Base-by-base conservation (phyloP, 2,113 vertebrate species). In the Clarias macrocephalus region DNA sequence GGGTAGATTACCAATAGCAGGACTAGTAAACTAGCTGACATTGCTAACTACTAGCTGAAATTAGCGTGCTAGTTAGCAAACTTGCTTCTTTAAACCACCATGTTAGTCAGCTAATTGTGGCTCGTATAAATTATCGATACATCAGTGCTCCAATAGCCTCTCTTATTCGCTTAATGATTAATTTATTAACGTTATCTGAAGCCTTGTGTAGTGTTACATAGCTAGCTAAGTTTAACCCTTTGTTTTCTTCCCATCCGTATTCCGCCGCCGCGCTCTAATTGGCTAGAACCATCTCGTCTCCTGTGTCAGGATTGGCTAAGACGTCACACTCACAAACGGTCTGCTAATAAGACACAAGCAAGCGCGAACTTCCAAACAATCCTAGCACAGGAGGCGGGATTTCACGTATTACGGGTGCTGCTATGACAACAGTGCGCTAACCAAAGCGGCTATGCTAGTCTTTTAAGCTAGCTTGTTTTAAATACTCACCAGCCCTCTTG, bases 401-500 rank as follows among this genome's bases (percentile, higher is more conserved):
- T 62, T 62, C 28, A 4, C 79, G 16, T 66, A 89, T 28, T 83
- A 57, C 60, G 81, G 81, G 81, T 83, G 81, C 65, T 76, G 59
- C 60, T 59, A 79, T 80, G 81, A 79, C 88, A 87, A 83, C 90
- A 90, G 89, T 86, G 89, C 37, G 81, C 75, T 89, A 81, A 88
- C 60, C 77, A 90, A 88, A 91, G 92, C 28, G 16, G 76, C 92
- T 88, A 68, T 10, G 57, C 28, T 33, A 16, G 25, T 81, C 25
- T 81, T 60, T 25, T 63, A 21, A 18, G 42, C n/a, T 80, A 65
- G 68, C 28, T 6, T 23, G 25, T 7, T 19, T 16, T 54, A 90
- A 90, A 89, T 91, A 94, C 95, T 82, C 93, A 96, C 95, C 95
- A 96, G 95, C 95, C 95, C 92, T 96, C 94, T 90, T 92, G 93